Base-by-base conservation (phyloP, 2,113 vertebrate species). In the Orcinus orca region DNA sequence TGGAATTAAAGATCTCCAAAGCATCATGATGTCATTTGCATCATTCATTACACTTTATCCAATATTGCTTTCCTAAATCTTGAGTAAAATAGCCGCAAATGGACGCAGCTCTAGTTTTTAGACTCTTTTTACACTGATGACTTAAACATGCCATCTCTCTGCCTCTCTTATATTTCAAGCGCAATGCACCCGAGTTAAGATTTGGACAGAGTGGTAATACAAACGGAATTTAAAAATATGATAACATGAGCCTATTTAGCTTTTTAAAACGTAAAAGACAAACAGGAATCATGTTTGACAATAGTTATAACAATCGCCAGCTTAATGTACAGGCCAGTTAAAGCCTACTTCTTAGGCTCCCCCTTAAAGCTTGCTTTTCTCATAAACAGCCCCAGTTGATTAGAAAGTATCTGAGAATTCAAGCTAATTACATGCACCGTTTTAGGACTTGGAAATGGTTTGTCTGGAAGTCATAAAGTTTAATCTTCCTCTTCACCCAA, bases 401-500 rank as follows among this genome's bases (percentile, higher is more conserved):
- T 41, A 41, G 26, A 62, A 29, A 76, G 76, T 44, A 25, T 33
- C 20, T 18, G 31, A 79, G 80, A 74, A 55, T 8, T 33, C 15
- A 17, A 0, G 67, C 25, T 77, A 33, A 93, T 84, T 29, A 23
- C 20, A 14, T 11, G 25, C 11, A 29, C n/a, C 3, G 0, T 50
- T 58, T 36, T 17, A 60, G 91, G 41, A 44, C 82, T 58, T 15
- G 25, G 68, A 36, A 47, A 38, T 38, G 29, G 86, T 60, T 58
- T 73, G 33, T 74, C 14, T 44, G 62, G 31, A n/a, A 33, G 2
- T 53, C 14, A 53, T 80, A 71, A 44, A 91, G 18, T 14, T 1
- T n/a, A 44, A 93, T 89, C 65, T 62, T 83, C 88, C 53, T 85
- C 47, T 84, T 85, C 84, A 47, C 31, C 31, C 38, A 58, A 7